Percentiles rank a stretch among this genome's conserved stretches.
Conservation (phyloP, 2,888 invertebrate genomes). For the Amblyjoppa proteus region DNA sequence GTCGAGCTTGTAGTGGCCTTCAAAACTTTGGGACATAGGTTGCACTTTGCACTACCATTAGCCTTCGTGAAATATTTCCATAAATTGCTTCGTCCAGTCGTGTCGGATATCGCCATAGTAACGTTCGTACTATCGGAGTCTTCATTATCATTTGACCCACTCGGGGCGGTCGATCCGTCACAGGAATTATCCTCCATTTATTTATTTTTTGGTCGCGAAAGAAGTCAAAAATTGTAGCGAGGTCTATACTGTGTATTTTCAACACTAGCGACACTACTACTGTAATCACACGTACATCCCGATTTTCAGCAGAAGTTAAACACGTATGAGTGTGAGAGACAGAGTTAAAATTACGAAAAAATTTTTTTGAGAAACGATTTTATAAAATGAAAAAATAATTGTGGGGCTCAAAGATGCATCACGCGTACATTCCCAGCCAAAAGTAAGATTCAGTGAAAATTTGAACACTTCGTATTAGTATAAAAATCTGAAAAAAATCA, state of each 20-base stretch:
- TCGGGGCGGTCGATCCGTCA: background rate
- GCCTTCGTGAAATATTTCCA: slow-evolving; percentile 1
- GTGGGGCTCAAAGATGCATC: no score
- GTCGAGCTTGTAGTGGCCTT: slow-evolving; percentile 11
- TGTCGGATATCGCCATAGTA: background rate
- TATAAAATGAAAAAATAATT: no score
- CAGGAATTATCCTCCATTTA: background rate
- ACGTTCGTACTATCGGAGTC: background rate
- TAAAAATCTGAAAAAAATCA: no score
- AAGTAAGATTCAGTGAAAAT: no score
- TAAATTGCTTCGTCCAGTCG: background rate
- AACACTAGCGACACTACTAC: background rate
- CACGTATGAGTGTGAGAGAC: no score
- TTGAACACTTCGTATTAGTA: no score
- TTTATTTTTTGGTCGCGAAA: background rate
- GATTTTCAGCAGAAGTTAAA: no score
- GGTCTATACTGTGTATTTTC: background rate
- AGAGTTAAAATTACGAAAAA: no score
- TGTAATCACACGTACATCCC: background rate
- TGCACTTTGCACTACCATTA: background rate
- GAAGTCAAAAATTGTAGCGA: background rate
- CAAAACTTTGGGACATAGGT: background rate
- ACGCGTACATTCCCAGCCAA: no score
- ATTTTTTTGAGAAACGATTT: no score
- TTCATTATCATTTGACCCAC: background rate